phyloP scores from a whole-genome alignment of 2,888 invertebrate species.

The Andrena haemorrhoa region DNA sequence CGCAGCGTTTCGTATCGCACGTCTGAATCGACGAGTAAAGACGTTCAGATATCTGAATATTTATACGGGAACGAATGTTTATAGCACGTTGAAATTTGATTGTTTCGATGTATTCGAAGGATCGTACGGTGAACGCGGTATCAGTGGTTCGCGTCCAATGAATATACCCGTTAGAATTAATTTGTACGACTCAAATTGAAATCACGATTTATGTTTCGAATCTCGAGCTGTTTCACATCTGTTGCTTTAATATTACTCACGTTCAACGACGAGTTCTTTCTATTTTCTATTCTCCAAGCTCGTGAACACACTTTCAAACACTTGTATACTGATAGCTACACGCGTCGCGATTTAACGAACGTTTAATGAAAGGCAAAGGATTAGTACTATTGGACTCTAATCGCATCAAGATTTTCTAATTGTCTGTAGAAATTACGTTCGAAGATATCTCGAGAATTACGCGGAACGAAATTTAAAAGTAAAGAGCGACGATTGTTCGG shows the following conservation, averaged over 20 bases:
- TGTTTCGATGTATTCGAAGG: slow-evolving; percentile 17
- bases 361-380: not conserved
- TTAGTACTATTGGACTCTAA: slow-evolving; percentile 22
- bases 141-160: not conserved
- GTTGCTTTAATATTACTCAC: slow-evolving; percentile 18
- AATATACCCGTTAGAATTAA: not conserved
- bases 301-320: slow-evolving; percentile 10
- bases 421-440: slow-evolving; percentile 24
- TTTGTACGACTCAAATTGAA: slow-evolving; percentile 5
- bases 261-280: slow-evolving; percentile 4
- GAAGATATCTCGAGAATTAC: slow-evolving; percentile 29
- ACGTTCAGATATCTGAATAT: not conserved
- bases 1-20: slow-evolving; percentile 26
- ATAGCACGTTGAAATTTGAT: slow-evolving; percentile 14
- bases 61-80: slow-evolving; percentile 1
- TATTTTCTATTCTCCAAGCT: not conserved
- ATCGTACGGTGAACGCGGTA: slow-evolving; percentile 8
- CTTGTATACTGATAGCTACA: slow-evolving; percentile 1
- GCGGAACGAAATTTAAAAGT: slow-evolving; percentile 8
- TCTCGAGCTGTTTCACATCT: slow-evolving; percentile 9
- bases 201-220: slow-evolving; percentile 13
- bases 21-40: not conserved
- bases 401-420: slow-evolving; percentile 35
- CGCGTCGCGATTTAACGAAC: slow-evolving; percentile 17
- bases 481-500: slow-evolving; percentile 24